phyloP scores from a whole-genome alignment of 2,797 vertebrate species.

The Oryzias dopingdopingensis region DNA sequence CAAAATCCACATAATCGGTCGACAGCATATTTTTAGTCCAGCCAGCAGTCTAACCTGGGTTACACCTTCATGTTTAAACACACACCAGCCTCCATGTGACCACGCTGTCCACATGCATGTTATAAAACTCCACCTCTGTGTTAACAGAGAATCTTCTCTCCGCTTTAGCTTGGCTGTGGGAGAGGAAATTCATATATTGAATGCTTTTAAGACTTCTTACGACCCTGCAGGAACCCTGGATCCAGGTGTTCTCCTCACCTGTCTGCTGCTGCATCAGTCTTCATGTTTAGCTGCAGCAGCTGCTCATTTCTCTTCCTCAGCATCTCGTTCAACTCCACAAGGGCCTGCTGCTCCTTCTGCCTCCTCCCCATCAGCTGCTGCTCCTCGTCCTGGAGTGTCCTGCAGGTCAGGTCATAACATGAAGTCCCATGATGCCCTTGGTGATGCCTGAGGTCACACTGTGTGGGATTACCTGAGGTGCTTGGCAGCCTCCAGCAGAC shows the following conservation, averaged over 20 bases:
- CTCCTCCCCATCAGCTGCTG: constrained; percentile 41
- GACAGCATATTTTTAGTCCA: too few species aligned
- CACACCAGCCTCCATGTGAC: background rate
- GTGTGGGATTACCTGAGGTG: constrained; percentile 23
- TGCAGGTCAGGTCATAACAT: constrained; percentile 6
- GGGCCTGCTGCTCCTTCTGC: constrained; percentile 11
- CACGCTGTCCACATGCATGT: too few species aligned
- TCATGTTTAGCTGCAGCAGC: background rate
- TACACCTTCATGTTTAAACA: background rate
- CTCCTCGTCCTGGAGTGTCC: constrained; percentile 37
- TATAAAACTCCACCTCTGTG: too few species aligned
- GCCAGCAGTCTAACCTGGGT: too few species aligned
- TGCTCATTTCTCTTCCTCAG: constrained; percentile 27
- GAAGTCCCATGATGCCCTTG: background rate
- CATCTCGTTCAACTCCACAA: constrained; percentile 26
- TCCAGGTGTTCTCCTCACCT: constrained; percentile 24
- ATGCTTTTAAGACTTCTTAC: background rate
- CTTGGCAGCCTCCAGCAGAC: constrained; percentile 30
- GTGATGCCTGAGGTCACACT: background rate
- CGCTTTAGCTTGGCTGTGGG: too few species aligned
- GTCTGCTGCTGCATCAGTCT: background rate
- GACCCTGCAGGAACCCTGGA: background rate
- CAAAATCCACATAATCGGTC: too few species aligned
- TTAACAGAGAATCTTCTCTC: too few species aligned
- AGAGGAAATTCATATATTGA: too few species aligned